A percentile compares a stretch with the other conserved stretches of the same genome.
Evolutionary conservation across 2,797 vertebrate genomes (phyloP).

Genomic region (Sebastes wilsoni): DNA sequence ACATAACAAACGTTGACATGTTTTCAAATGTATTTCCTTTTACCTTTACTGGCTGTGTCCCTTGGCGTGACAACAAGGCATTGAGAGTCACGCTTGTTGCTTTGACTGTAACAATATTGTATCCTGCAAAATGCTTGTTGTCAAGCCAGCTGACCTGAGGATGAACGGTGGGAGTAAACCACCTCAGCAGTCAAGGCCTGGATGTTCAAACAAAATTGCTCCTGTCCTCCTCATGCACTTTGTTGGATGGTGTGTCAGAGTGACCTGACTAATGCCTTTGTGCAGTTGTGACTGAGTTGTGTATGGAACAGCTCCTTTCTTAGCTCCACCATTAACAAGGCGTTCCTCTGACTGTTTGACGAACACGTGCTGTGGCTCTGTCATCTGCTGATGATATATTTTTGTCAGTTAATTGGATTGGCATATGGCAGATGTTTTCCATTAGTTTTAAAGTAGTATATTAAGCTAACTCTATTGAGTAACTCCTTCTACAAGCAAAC

Average conservation of each 20-base stretch:
- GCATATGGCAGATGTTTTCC: neutral
- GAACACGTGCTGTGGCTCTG: neutral
- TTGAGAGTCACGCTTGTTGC: conserved; percentile 3
- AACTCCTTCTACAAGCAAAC: neutral
- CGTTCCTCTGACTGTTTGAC: conserved; percentile 33
- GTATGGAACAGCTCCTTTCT: neutral
- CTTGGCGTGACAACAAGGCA: conserved; percentile 15
- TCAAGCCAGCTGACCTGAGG: conserved; percentile 57
- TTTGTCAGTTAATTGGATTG: conserved; percentile 7
- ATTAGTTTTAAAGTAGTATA: neutral
- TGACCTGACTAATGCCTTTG: conserved; percentile 19
- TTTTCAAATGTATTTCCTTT: conserved; percentile 7
- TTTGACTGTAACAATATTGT: conserved; percentile 16
- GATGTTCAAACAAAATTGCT: conserved; percentile 25
- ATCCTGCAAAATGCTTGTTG: conserved; percentile 53
- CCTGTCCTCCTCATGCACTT: neutral
- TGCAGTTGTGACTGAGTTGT: neutral
- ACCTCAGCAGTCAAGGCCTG: conserved; percentile 33
- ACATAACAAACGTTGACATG: neutral
- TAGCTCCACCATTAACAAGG: neutral
- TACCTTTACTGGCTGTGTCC: neutral
- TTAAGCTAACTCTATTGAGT: neutral
- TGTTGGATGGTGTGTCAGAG: conserved; percentile 10
- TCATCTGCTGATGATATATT: neutral
- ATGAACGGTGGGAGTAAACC: conserved; percentile 32